A percentile compares a stretch with the other conserved stretches of the same genome.
Conservation (phyloP, 2,888 invertebrate genomes). For the Gibbula magus region DNA sequence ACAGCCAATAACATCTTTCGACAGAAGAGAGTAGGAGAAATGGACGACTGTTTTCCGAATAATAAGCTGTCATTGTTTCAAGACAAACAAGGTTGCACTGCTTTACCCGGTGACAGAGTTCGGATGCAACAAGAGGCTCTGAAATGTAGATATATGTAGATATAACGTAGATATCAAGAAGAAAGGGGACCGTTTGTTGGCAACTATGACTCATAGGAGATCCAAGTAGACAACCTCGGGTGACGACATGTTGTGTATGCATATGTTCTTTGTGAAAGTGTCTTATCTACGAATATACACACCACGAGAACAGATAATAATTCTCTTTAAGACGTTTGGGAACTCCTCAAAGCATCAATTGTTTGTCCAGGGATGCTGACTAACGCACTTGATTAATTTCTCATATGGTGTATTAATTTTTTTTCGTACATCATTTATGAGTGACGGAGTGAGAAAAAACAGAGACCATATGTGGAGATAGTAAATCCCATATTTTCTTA, state of each 20-base stretch:
- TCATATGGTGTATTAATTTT: conserved; percentile 6
- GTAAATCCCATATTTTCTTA: neutral
- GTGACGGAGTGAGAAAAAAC: neutral
- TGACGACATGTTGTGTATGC: neutral
- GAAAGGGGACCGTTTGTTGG: neutral
- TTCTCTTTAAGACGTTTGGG: neutral
- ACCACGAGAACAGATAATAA: neutral
- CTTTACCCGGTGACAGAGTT: neutral
- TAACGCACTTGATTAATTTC: neutral
- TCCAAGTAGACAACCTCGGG: neutral
- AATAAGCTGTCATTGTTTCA: neutral
- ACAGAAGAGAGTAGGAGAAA: neutral
- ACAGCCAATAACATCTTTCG: no score
- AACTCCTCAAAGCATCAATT: neutral
- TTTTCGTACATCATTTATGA: neutral
- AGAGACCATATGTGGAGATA: neutral
- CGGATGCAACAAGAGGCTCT: neutral
- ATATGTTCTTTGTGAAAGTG: neutral
- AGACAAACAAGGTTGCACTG: neutral
- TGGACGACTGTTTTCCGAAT: neutral
- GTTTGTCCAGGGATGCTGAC: neutral
- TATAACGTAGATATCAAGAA: neutral
- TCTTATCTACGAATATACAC: neutral
- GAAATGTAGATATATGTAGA: neutral
- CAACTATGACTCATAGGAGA: neutral